phyloP scores from a whole-genome alignment of 2,888 invertebrate species.

The Ennomos fuscantarius region DNA sequence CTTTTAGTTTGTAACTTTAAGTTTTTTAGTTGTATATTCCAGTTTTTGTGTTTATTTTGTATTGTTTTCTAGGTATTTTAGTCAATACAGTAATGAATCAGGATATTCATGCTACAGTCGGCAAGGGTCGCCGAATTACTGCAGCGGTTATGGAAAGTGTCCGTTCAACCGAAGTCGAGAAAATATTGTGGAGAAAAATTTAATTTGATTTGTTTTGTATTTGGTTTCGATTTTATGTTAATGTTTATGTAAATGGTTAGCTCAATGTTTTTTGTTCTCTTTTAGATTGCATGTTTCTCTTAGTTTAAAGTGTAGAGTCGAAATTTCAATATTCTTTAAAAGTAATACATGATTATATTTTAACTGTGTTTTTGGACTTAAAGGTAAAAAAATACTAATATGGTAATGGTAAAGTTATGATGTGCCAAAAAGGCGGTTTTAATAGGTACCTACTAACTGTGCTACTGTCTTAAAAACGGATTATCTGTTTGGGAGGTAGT shows the following conservation, averaged over 20 bases:
- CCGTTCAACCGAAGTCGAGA: slow-evolving; percentile 49
- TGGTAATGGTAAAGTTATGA: too few relatives aligned
- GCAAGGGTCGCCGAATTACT: slow-evolving; percentile 48
- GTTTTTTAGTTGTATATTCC: too few relatives aligned
- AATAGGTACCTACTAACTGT: too few relatives aligned
- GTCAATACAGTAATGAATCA: slow-evolving; percentile 58
- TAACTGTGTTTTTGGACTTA: too few relatives aligned
- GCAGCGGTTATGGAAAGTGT: slow-evolving; percentile 60
- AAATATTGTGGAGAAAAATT: slow-evolving; percentile 45
- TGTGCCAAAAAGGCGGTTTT: too few relatives aligned
- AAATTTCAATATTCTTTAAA: too few relatives aligned
- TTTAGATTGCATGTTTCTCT: slow-evolving; percentile 15
- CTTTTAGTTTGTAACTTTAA: too few relatives aligned
- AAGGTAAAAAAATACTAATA: too few relatives aligned
- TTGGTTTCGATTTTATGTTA: slow-evolving; percentile 34
- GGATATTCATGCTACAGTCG: slow-evolving; percentile 59
- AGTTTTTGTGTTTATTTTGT: not conserved
- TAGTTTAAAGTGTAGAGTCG: not conserved
- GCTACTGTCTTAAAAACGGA: too few relatives aligned
- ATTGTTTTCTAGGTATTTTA: slow-evolving; percentile 54
- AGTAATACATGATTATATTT: not conserved
- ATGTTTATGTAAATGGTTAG: slow-evolving; percentile 26
- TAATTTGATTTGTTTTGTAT: slow-evolving; percentile 42
- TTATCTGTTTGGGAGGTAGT: too few relatives aligned
- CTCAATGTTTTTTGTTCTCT: not conserved